These are phyloP conservation scores for Prosopocoilus inquinatus DNA, from an alignment of 2,888 invertebrate genomes.

Conservation along the genomic window DNA sequence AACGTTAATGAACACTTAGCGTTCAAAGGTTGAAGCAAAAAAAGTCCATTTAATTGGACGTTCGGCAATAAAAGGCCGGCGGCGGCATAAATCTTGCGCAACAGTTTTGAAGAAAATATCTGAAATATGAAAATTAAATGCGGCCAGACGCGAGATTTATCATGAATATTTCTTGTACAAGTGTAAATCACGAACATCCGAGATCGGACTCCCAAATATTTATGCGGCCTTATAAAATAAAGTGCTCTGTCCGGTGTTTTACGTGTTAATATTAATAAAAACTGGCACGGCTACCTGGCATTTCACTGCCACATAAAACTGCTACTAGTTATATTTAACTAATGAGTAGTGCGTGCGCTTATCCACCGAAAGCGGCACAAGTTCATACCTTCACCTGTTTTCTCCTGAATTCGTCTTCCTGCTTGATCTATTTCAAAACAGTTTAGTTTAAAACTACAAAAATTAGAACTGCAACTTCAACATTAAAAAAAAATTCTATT, in stretches of 20 bases:
- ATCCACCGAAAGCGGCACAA: background rate
- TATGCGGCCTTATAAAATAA: constrained; percentile 32
- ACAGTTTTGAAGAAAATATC: constrained; percentile 14
- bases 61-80: too few relatives aligned
- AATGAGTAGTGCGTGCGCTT: constrained; percentile 13
- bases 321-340: constrained; percentile 30
- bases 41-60: too few relatives aligned
- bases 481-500: too few relatives aligned
- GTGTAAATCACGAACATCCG: constrained; percentile 7
- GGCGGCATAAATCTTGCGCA: constrained; percentile 14
- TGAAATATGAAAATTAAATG: constrained; percentile 15
- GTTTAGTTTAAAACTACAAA: too few relatives aligned
- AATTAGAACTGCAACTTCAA: too few relatives aligned
- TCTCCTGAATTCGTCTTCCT: too few relatives aligned
- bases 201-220: constrained; percentile 29
- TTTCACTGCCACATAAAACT: constrained; percentile 25
- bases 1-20: too few relatives aligned
- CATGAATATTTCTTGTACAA: constrained; percentile 13
- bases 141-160: constrained; percentile 16
- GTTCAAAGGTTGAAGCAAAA: too few relatives aligned
- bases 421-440: too few relatives aligned
- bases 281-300: constrained; percentile 30
- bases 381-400: too few relatives aligned
- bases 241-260: constrained; percentile 35
- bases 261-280: constrained; percentile 41